Evolutionary conservation across 2,797 vertebrate species (phyloP).

Genomic region (Valencia hispanica): DNA sequence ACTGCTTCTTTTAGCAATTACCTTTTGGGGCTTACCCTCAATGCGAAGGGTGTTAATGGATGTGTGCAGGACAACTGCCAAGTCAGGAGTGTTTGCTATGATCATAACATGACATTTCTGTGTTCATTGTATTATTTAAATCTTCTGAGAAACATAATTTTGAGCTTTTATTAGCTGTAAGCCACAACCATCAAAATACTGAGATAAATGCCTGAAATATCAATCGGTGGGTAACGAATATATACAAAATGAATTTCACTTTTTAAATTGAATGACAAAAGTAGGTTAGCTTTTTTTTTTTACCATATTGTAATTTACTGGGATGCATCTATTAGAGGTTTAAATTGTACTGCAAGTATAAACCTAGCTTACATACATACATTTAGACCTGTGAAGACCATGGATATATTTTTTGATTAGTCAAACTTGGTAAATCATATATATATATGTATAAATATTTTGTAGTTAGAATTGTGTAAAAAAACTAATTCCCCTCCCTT

Average conservation of each 20-base stretch:
- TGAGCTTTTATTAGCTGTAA: background rate
- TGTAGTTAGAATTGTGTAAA: background rate
- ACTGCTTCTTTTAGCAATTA: background rate
- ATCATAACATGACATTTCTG: background rate
- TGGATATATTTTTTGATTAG: background rate
- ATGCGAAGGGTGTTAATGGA: background rate
- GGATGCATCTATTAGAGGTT: too few relatives aligned
- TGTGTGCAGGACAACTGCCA: background rate
- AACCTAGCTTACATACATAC: background rate
- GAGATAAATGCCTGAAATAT: too few relatives aligned
- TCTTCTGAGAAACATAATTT: background rate
- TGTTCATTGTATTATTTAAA: background rate
- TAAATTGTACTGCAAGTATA: background rate
- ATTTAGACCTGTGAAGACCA: background rate
- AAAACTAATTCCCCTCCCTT: background rate
- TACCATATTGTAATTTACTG: too few relatives aligned
- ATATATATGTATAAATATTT: background rate
- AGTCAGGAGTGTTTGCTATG: background rate
- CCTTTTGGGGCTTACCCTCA: background rate
- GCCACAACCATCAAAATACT: background rate
- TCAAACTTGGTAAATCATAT: background rate
- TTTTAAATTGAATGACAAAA: too few relatives aligned
- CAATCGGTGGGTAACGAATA: too few relatives aligned
- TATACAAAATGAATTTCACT: too few relatives aligned
- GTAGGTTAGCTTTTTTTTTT: too few relatives aligned